phyloP scores from a whole-genome alignment of 2,113 vertebrate species.

The Pelecanus crispus region DNA sequence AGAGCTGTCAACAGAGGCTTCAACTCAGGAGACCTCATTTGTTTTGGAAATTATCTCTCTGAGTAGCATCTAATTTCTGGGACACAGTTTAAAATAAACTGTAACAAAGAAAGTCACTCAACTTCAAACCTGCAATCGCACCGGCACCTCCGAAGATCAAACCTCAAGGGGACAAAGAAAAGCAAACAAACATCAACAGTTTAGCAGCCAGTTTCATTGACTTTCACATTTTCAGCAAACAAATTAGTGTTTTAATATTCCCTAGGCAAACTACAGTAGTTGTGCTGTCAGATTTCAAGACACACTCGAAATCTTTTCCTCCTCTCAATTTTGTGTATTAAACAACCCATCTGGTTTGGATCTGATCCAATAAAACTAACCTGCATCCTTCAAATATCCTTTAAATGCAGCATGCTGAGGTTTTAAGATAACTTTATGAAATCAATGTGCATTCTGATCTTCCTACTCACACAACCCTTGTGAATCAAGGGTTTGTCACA shows the following conservation, averaged over 20 bases:
- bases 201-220: background rate
- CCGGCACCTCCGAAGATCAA: background rate
- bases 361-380: background rate
- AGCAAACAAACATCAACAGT: background rate
- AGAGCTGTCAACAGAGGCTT: background rate
- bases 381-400: background rate
- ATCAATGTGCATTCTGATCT: background rate
- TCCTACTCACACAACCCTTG: background rate
- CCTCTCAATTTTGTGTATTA: background rate
- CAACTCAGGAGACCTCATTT: background rate
- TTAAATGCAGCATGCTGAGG: background rate
- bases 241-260: slow-evolving; percentile 23
- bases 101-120: background rate
- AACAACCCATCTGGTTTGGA: background rate
- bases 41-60: background rate
- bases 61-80: background rate
- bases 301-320: background rate
- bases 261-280: background rate
- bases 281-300: background rate
- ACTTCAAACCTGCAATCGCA: background rate
- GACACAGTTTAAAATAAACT: background rate
- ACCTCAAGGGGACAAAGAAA: background rate
- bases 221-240: background rate
- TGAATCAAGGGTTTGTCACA: background rate
- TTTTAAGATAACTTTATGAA: background rate